Conservation (phyloP, 2,888 invertebrate genomes). For the Clunio marinus region DNA sequence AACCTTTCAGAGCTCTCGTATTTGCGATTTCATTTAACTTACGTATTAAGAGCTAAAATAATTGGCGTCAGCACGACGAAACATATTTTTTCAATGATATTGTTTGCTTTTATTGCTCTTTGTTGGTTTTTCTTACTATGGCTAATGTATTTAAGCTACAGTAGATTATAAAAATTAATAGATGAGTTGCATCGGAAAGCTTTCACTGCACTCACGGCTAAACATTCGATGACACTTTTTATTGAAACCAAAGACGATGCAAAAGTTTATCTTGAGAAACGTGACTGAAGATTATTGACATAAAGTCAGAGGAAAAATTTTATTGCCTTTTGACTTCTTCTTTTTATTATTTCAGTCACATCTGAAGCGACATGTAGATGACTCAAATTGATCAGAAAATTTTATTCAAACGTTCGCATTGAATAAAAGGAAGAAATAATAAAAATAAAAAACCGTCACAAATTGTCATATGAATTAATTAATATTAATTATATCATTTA, state of each 20-base stretch:
- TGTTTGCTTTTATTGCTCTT: neutral
- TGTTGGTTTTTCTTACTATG: neutral
- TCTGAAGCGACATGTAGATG: neutral
- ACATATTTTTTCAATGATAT: neutral
- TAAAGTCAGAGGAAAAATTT: neutral
- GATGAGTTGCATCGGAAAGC: no score
- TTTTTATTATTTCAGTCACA: neutral
- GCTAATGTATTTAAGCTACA: no score
- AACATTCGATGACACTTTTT: no score
- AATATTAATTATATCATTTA: conserved; percentile 35
- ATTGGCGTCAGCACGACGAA: conserved; percentile 32
- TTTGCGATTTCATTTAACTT: neutral
- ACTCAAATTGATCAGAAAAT: neutral
- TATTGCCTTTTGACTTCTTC: no score
- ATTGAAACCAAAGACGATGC: no score
- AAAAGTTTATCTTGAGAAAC: no score
- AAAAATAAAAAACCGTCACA: no score
- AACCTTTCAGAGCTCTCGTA: conserved; percentile 2
- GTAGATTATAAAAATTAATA: conserved; percentile 37
- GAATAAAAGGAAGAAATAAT: no score
- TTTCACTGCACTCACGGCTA: no score
- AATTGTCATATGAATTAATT: conserved; percentile 26
- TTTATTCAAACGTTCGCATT: neutral
- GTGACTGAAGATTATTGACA: no score
- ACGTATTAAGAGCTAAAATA: conserved; percentile 6